phyloP scores from a whole-genome alignment of 2,888 invertebrate species.

The Plebejus melissa region DNA sequence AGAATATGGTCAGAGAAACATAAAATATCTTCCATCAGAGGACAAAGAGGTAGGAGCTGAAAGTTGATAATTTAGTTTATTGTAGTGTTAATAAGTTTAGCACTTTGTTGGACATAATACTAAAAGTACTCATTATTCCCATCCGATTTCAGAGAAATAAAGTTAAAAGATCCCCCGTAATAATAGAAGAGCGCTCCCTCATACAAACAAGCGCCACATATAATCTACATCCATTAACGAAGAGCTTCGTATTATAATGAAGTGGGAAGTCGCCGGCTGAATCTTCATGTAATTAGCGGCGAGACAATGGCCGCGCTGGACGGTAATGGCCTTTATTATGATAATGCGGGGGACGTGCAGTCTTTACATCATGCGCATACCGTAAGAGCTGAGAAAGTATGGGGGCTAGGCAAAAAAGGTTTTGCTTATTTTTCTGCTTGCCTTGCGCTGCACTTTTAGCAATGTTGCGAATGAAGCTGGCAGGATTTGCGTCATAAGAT shows the following conservation, averaged over 20 bases:
- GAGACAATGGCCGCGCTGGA: background rate
- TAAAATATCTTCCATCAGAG: too few relatives aligned
- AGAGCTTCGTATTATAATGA: background rate
- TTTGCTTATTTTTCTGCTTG: background rate
- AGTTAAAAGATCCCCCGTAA: background rate
- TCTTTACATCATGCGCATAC: background rate
- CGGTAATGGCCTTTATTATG: conserved; percentile 1
- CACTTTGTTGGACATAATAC: background rate
- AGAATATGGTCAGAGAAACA: too few relatives aligned
- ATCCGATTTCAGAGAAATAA: background rate
- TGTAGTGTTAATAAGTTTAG: background rate
- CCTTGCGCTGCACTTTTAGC: too few relatives aligned
- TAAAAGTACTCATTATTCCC: background rate
- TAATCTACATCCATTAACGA: background rate
- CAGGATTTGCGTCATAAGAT: too few relatives aligned
- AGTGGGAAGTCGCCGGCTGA: background rate
- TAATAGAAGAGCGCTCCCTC: background rate
- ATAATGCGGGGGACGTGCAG: background rate
- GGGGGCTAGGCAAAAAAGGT: background rate
- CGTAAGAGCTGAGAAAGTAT: background rate
- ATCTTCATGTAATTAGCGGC: background rate
- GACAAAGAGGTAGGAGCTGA: background rate
- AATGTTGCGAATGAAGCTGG: too few relatives aligned
- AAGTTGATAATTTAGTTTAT: too few relatives aligned
- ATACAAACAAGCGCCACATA: background rate